Percentiles rank a stretch among this genome's conserved stretches.
Conservation (phyloP, 2,888 invertebrate species). For the Andrena praecox region DNA sequence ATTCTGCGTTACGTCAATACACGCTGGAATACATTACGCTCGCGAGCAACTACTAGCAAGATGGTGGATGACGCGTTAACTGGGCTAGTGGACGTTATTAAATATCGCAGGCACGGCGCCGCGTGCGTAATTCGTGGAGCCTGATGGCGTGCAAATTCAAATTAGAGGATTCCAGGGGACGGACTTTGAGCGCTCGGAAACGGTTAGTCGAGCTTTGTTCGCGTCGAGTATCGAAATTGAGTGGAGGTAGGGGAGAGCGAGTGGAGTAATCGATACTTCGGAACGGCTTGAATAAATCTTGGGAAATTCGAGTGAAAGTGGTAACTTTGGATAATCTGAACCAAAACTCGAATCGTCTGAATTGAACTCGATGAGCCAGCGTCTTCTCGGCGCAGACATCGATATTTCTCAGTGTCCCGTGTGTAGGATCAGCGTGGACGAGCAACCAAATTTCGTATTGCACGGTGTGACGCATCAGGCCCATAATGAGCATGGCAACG, state of each 20-base stretch:
- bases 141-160: background rate
- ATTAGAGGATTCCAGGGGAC: background rate
- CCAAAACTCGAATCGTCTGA: too few species aligned
- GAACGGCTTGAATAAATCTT: too few species aligned
- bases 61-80: slow-evolving; percentile 22
- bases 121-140: background rate
- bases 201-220: too few species aligned
- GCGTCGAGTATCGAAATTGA: too few species aligned
- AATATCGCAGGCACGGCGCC: background rate
- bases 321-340: too few species aligned
- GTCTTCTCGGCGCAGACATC: background rate
- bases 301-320: too few species aligned
- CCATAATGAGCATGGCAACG: slow-evolving; percentile 27
- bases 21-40: slow-evolving; percentile 38
- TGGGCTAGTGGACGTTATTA: background rate
- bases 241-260: too few species aligned
- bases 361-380: background rate
- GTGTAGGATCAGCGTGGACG: too few species aligned
- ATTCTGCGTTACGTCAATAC: slow-evolving; percentile 55
- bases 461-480: slow-evolving; percentile 8
- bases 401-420: too few species aligned
- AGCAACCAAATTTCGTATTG: background rate
- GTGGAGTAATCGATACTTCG: too few species aligned
- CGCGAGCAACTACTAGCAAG: slow-evolving; percentile 29
- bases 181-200: too few species aligned